phyloP scores from a whole-genome alignment of 2,888 invertebrate species.

The Ormyrus thymus region DNA sequence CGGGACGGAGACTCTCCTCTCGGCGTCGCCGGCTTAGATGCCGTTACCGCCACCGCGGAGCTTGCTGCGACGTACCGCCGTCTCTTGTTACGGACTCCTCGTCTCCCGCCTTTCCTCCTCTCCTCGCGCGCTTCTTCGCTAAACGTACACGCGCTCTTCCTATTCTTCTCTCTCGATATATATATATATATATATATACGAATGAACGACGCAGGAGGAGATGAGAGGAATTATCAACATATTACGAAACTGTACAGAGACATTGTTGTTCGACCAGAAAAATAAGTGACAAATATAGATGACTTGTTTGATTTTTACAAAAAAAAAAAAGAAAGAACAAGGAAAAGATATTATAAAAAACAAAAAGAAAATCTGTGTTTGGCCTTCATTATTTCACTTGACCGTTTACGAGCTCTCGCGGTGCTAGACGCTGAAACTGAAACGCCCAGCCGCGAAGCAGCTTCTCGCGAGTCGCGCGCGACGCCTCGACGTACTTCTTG shows the following conservation, averaged over 20 bases:
- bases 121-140: neutral
- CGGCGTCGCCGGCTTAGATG: conserved; percentile 1
- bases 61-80: too few relatives aligned
- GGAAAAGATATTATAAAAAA: conserved; percentile 62
- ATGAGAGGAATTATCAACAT: neutral
- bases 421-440: conserved; percentile 47
- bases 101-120: too few relatives aligned
- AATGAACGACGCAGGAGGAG: conserved; percentile 1
- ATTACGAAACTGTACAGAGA: conserved; percentile 70
- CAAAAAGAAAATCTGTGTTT: conserved; percentile 45
- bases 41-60: neutral
- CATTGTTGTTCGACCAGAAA: conserved; percentile 66
- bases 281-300: conserved; percentile 69
- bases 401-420: conserved; percentile 41
- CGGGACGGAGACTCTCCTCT: conserved; percentile 31
- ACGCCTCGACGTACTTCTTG: neutral
- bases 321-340: conserved; percentile 53
- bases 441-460: neutral
- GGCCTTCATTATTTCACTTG: conserved; percentile 43
- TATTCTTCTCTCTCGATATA: conserved; percentile 4
- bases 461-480: conserved; percentile 2
- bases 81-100: too few relatives aligned
- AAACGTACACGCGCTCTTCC: neutral
- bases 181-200: conserved; percentile 15
- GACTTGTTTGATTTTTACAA: conserved; percentile 71